Base-by-base conservation (phyloP, 2,888 invertebrate genomes). In the Cheilosia scutellata region DNA sequence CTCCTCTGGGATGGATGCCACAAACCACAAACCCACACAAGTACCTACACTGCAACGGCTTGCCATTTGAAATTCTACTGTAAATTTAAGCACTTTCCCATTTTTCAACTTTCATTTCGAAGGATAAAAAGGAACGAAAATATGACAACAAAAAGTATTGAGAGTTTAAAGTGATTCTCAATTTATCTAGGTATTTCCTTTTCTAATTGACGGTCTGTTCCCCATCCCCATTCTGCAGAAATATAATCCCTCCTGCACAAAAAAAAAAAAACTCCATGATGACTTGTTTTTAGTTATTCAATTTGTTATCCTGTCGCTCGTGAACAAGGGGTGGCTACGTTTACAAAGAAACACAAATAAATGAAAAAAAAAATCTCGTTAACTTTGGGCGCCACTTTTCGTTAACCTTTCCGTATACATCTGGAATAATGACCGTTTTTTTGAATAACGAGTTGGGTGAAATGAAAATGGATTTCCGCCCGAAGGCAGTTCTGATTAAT, bases 211-310 rank as follows among this genome's bases (percentile, higher is more conserved):
- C 47, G 33, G 25, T 33, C 9, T 20, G 6, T 27, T 13, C 2
- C 47, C 7, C n/a, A n/a, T n/a, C 16, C 7, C 9, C 4, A n/a
- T 27, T n/a, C 16, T 47, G 1, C n/a, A 1, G n/a, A 63, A 74
- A 33, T 5, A 51, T 25, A 25, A 27, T 47, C 31, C 13, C 44
- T 63, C 33, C 29, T 11, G 72, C 62, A 20, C 20, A 63, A 57
- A 58, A 44, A 55, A 74, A 63, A 57, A 58, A 44, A 55, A 74
- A 25, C 44, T 47, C 37, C 16, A 42, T 37, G 20, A 31, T 7
- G 55, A 9, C 13, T 53, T 75, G 63, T 27, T 40, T 5, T 25
- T 70, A 31, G 31, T 33, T 70, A 57, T 47, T 70, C 13, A 57
- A 70, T 57, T 66, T 66, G 53, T 29, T 42, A 42, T 66, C 13